Evolutionary conservation across 2,113 vertebrate genomes (phyloP).

Genomic region (Halichoerus grypus): DNA sequence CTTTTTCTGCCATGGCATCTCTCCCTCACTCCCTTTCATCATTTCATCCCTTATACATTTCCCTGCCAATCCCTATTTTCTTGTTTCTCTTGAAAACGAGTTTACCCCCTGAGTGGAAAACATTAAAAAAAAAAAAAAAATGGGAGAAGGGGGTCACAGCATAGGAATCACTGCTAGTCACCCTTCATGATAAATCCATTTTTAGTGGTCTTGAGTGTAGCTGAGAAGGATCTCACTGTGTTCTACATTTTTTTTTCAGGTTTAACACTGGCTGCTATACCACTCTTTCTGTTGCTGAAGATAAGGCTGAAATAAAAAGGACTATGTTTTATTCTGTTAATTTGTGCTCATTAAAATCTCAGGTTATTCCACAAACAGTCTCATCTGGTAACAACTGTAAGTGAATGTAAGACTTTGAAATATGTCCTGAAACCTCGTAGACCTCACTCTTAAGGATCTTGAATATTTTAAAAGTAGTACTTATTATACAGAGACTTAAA

Average conservation of each 20-base stretch:
- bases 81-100: conserved; percentile 51
- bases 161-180: background rate
- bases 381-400: conserved; percentile 28
- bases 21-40: background rate
- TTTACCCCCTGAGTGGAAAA: conserved; percentile 35
- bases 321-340: background rate
- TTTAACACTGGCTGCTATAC: background rate
- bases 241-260: conserved; percentile 30
- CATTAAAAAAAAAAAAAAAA: background rate
- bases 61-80: background rate
- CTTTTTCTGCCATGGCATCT: background rate
- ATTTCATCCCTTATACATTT: background rate
- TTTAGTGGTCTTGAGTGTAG: background rate
- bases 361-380: background rate
- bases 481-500: background rate
- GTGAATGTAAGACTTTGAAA: conserved; percentile 32
- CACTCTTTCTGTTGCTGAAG: background rate
- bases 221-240: background rate
- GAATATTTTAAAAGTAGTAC: background rate
- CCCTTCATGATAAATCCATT: background rate
- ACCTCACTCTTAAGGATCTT: background rate
- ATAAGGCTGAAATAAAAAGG: conserved; percentile 29
- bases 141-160: background rate
- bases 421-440: background rate
- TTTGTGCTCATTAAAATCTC: conserved; percentile 47